Conservation (phyloP, 1,140 invertebrate species). For the Drosophila littoralis region DNA sequence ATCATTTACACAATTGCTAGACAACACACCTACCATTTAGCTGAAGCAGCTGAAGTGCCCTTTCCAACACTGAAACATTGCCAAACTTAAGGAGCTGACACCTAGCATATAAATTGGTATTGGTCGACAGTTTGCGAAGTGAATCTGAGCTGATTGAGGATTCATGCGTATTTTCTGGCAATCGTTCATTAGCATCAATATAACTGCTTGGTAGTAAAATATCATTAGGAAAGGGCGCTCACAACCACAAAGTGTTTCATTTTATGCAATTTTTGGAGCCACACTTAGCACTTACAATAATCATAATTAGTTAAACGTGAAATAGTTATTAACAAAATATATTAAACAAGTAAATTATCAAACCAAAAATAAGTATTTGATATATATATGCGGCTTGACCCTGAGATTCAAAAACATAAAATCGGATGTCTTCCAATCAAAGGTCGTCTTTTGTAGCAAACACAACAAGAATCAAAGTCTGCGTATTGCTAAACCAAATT, state of each 20-base stretch:
- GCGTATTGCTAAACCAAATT: constrained; percentile 75
- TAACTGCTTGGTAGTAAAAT: neutral
- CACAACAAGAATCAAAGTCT: constrained; percentile 80
- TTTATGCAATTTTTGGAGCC: constrained; percentile 64
- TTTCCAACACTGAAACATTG: constrained; percentile 22
- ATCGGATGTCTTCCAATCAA: constrained; percentile 85
- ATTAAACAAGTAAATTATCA: constrained; percentile 50
- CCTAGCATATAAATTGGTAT: neutral
- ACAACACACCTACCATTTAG: constrained; percentile 24
- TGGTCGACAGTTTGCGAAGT: neutral
- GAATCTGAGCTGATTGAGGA: neutral
- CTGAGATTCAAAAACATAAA: constrained; percentile 84
- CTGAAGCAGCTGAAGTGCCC: constrained; percentile 17
- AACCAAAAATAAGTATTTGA: constrained; percentile 55
- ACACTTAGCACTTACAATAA: constrained; percentile 71
- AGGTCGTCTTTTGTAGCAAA: constrained; percentile 84
- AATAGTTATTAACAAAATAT: constrained; percentile 73
- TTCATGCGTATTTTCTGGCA: neutral
- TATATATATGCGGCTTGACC: constrained; percentile 82
- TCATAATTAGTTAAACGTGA: constrained; percentile 73
- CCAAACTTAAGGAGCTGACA: neutral
- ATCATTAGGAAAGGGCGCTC: constrained; percentile 30
- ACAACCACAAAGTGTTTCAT: constrained; percentile 67
- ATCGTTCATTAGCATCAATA: neutral
- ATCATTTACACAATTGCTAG: constrained; percentile 47